phyloP scores from a whole-genome alignment of 2,888 invertebrate genomes.

The Euclidia mi region DNA sequence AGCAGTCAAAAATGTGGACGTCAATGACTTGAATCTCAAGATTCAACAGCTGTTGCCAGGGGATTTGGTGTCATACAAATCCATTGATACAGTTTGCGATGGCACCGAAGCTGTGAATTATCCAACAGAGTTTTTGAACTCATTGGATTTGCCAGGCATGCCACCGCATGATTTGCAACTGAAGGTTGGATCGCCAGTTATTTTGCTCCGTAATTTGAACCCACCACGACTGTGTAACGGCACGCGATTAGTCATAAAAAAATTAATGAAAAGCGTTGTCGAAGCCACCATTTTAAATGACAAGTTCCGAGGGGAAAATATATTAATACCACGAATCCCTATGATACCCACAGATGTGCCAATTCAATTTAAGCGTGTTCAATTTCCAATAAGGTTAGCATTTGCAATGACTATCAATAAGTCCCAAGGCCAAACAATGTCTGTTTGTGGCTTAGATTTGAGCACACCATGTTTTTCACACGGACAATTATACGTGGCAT shows the following conservation, averaged over 20 bases:
- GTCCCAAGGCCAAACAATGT: conserved; percentile 20
- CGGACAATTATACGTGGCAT: conserved; percentile 29
- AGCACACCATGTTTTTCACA: conserved; percentile 21
- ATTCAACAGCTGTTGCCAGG: conserved; percentile 25
- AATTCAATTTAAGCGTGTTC: conserved; percentile 29
- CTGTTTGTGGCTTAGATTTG: conserved; percentile 21
- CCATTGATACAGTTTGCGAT: conserved; percentile 29
- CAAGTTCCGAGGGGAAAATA: conserved; percentile 24
- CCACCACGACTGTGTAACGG: conserved; percentile 28
- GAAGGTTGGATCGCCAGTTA: conserved; percentile 27
- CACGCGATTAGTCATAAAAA: conserved; percentile 27
- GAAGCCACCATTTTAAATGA: conserved; percentile 33
- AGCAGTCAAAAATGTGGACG: conserved; percentile 49
- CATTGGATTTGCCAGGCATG: conserved; percentile 39
- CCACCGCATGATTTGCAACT: conserved; percentile 32
- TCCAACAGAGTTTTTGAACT: conserved; percentile 45
- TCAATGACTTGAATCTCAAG: conserved; percentile 23
- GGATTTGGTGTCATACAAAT: conserved; percentile 24
- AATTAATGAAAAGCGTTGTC: conserved; percentile 23
- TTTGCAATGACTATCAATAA: conserved; percentile 34
- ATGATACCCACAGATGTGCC: conserved; percentile 26
- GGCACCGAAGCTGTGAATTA: conserved; percentile 34
- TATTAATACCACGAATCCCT: conserved; percentile 24
- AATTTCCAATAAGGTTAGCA: conserved; percentile 26
- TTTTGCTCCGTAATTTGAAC: conserved; percentile 33